Base-by-base conservation (phyloP, 1,140 invertebrate genomes). In the Zaprionus kolodkinae region DNA sequence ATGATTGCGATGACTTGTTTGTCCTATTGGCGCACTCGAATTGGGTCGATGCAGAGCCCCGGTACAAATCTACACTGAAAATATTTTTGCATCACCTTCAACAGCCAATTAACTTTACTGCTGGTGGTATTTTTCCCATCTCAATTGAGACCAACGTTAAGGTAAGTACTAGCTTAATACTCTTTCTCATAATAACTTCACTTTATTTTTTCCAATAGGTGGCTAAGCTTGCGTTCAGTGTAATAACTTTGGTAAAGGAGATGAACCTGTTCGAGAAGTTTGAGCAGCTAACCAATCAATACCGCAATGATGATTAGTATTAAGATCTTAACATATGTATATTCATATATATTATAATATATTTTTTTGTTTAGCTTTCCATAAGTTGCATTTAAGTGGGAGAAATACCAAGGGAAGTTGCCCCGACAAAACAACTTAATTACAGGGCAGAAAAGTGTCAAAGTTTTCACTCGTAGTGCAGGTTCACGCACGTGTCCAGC, bases 181-280 rank as follows among this genome's bases (percentile, higher is more conserved):
- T 17, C 15, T 0, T 17, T 45, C 13, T 27, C 0, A 27, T 11
- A 27, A 10, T 30, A 54, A 54, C 40, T 7, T 54, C 15, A 33
- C 36, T 3, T 57, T 57, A 11, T 30, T 30, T 6, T 12, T 7
- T 13, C 7, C 5, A 13, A 6, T 36, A 71, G 68, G 11, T 71
- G 68, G 68, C 68, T 11, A 71, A 71, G n/a, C 65, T 71, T 60
- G 68, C 68, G 2, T 70, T 70, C 21, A 70, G 11, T 13, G 55
- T 70, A n/a, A 59, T 67, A 17, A 48, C 65, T 15, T 59, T 67
- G 35, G 65, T 67, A 3, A 55, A 59, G 13, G n/a, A 67, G 33
- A 57, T 59, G 54, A 67, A 59, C 59, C 43, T 59, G 25, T 7
- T 35, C 4, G 35, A 43, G 11, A 56, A 15, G 17, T 48, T 48